Base-by-base conservation (phyloP, 2,797 vertebrate species). In the Clarias platycephalus region DNA sequence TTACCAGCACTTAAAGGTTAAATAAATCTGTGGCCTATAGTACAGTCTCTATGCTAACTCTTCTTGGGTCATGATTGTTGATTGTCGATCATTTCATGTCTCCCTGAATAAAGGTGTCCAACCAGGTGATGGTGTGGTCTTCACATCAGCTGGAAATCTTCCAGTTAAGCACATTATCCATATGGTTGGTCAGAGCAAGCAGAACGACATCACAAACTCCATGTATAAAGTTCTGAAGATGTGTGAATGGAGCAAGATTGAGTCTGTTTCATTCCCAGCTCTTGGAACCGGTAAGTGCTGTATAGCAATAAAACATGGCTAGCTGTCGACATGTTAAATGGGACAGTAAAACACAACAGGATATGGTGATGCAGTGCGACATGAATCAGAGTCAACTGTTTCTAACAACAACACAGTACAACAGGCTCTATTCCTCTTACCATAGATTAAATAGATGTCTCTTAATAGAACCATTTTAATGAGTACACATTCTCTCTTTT, bases 181-280 rank as follows among this genome's bases (percentile, higher is more conserved):
- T 79, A 91, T 92, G 91, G 90, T 92, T 53, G 91, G 90, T 3
- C 91, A 90, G 87, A 91, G 86, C 58, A 87, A 57, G 20, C 72
- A 82, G 62, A 87, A 80, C 18, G 66, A 79, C 44, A 92, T 91
- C 71, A 90, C 86, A 66, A 88, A 57, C 66, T 90, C 87, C 84
- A 84, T 91, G 87, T 82, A 83, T 66, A 91, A 91, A 64, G 89
- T 87, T 71, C 78, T 93, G 31, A 89, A 86, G 80, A 80, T 81
- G 67, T 93, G 92, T 64, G 89, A 92, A 62, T 83, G 84, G 34
- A 88, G 88, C 18, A 87, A 88, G 63, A 89, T 91, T 62, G 83
- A 86, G 57, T 92, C 91, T 0, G 90, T 93, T 40, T 89, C 92
- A 10, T 91, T 93, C 28, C 92, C 91, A 28, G 90, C 91, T 72